Conservation (phyloP, 1,140 invertebrate species). For the Oscheius sp. region DNA sequence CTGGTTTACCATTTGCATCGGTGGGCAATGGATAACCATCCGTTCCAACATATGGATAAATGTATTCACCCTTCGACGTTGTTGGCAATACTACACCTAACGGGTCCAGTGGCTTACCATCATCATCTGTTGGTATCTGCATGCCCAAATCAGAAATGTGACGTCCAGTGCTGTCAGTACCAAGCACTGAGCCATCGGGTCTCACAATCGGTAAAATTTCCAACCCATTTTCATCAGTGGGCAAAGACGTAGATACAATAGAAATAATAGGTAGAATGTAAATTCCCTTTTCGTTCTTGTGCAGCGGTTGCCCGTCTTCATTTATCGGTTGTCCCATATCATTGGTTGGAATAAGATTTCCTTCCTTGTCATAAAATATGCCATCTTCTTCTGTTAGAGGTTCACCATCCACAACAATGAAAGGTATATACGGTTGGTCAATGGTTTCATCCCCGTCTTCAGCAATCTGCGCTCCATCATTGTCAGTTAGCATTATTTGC, state of each 20-base stretch:
- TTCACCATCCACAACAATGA: constrained; percentile 26
- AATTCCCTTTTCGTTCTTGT: constrained; percentile 47
- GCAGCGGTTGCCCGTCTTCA: constrained; percentile 40
- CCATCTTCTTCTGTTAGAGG: constrained; percentile 25
- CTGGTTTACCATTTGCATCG: constrained; percentile 21
- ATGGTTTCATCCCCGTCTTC: constrained; percentile 10
- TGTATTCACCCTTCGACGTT: constrained; percentile 9
- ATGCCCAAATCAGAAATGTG: constrained; percentile 11
- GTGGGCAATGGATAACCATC: constrained; percentile 22
- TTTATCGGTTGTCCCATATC: constrained; percentile 9
- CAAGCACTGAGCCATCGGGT: constrained; percentile 25
- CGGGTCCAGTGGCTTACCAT: neutral
- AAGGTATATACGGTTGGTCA: constrained; percentile 14
- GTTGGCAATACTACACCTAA: constrained; percentile 23
- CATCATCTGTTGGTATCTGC: neutral
- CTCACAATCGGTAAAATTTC: constrained; percentile 14
- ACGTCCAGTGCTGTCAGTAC: constrained; percentile 25
- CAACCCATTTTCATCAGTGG: constrained; percentile 12
- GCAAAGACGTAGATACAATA: neutral
- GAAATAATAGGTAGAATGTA: constrained; percentile 15
- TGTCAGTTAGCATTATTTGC: neutral
- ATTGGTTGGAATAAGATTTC: neutral
- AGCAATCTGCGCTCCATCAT: neutral
- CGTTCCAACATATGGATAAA: constrained; percentile 13
- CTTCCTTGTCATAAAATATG: neutral